These are phyloP conservation scores for Syritta pipiens DNA, from an alignment of 2,888 invertebrate species.

Conservation along the genomic window DNA sequence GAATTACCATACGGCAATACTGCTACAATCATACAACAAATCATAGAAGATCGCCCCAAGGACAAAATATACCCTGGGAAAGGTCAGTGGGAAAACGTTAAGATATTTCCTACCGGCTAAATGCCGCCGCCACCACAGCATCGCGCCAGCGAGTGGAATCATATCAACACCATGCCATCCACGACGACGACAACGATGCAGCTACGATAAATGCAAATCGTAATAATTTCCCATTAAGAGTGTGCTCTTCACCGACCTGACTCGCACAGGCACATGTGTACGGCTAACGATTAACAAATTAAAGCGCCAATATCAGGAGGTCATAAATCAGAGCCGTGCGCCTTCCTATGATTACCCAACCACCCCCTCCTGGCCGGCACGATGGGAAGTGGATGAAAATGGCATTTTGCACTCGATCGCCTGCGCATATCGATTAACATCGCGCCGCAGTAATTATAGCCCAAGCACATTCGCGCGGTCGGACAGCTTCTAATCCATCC, in stretches of 20 bases:
- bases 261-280: constrained; percentile 16
- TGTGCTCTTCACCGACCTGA: constrained; percentile 1
- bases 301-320: constrained; percentile 62
- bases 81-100: constrained; percentile 40
- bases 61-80: constrained; percentile 61
- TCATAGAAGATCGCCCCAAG: constrained; percentile 63
- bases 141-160: constrained; percentile 13
- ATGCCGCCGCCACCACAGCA: constrained; percentile 9
- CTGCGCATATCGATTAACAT: constrained; percentile 59
- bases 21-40: constrained; percentile 41
- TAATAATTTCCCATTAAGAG: constrained; percentile 49
- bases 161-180: constrained; percentile 39
- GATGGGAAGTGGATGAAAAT: constrained; percentile 45
- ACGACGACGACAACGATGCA: constrained; percentile 21
- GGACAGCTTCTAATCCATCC: constrained; percentile 56
- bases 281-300: constrained; percentile 59
- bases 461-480: constrained; percentile 32
- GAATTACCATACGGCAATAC: constrained; percentile 27
- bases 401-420: constrained; percentile 60
- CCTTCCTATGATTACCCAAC: constrained; percentile 43
- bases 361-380: background rate
- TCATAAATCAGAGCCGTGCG: constrained; percentile 59
- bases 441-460: constrained; percentile 53
- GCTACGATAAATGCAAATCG: constrained; percentile 50
- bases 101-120: constrained; percentile 40